These are phyloP conservation scores for Paramisgurnus dabryanus DNA, from an alignment of 2,113 vertebrate genomes.

Conservation along the genomic window DNA sequence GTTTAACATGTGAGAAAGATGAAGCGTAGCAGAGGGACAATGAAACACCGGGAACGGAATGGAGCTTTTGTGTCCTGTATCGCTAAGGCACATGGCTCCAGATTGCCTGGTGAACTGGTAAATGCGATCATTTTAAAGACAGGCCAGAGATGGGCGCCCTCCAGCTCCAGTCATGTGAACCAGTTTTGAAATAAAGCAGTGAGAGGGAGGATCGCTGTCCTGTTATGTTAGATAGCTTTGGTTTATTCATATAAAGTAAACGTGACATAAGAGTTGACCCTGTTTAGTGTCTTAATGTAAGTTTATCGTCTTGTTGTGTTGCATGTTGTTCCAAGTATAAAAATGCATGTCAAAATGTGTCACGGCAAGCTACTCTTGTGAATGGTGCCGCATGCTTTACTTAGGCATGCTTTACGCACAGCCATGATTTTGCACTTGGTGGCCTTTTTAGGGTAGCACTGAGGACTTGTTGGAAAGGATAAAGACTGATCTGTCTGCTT, in stretches of 20 bases:
- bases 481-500: conserved; percentile 23
- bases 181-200: conserved; percentile 7
- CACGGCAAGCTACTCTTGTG: neutral
- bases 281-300: neutral
- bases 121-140: conserved; percentile 28
- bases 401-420: neutral
- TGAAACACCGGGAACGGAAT: conserved; percentile 3
- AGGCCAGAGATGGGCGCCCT: neutral
- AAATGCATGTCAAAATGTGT: neutral
- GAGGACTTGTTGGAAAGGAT: conserved; percentile 6
- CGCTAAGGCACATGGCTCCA: conserved; percentile 15
- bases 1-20: conserved; percentile 29
- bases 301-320: neutral
- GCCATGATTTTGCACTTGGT: neutral
- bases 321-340: neutral
- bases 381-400: neutral
- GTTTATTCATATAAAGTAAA: neutral
- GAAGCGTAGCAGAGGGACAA: neutral
- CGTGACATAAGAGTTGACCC: neutral
- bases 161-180: neutral
- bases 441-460: neutral
- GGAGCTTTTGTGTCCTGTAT: conserved; percentile 13
- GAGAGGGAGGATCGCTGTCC: neutral
- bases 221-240: neutral
- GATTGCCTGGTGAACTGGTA: conserved; percentile 28